A percentile compares a stretch with the other conserved stretches of the same genome.
phyloP scores from a whole-genome alignment of 2,113 vertebrate genomes.

The Pseudorectes ferrugineus region DNA sequence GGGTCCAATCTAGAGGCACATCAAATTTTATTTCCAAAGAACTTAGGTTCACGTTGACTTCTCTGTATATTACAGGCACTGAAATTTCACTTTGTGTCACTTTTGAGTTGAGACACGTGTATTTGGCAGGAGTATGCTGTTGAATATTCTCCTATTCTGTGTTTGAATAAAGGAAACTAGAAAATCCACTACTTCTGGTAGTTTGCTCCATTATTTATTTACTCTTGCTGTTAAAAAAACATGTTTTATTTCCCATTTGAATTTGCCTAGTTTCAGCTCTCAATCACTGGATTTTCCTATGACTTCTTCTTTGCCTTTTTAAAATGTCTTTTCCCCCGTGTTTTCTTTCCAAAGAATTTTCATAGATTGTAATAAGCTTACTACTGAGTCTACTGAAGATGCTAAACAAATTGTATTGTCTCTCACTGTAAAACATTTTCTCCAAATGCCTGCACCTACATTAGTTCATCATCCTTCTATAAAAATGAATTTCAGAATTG shows the following conservation, averaged over 20 bases:
- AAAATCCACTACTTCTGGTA: background rate
- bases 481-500: background rate
- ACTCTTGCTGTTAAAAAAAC: background rate
- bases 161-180: background rate
- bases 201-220: background rate
- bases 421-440: background rate
- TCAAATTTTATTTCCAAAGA: background rate
- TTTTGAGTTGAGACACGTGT: accelerated
- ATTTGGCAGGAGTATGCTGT: background rate
- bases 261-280: background rate
- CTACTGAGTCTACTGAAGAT: background rate
- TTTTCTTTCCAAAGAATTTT: background rate
- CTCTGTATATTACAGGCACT: background rate
- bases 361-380: background rate
- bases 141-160: background rate
- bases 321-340: background rate
- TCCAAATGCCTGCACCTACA: background rate
- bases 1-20: background rate
- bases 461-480: background rate
- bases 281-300: background rate
- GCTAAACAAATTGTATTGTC: background rate
- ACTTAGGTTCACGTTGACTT: background rate
- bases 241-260: background rate
- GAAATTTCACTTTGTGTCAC: background rate
- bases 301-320: background rate